Evolutionary conservation across 2,888 invertebrate species (phyloP), one percentile per base, ranked within the genome.

Genomic region (Pollenia griseotomentosa): DNA sequence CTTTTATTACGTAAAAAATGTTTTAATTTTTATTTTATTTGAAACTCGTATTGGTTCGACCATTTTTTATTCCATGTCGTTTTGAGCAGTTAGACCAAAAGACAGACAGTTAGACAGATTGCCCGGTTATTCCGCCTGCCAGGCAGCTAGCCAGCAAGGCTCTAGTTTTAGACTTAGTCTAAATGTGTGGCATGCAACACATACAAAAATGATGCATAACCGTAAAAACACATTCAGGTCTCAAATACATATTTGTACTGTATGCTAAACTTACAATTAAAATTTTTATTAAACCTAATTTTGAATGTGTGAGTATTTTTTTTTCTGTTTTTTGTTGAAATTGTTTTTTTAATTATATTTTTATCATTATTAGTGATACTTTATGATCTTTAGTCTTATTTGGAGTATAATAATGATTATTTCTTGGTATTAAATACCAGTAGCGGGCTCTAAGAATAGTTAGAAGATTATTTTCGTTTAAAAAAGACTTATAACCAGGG

Each of bases 131-230:
- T 48, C 73, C 63, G 83, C 42, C 81, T 82, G 88, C 82, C 87
- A 88, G 85, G 78, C 16, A 57, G 59, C 44, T 57, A 83, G 55
- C 46, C n/a, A 77, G 33, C 33, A 33, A 33, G 33, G n/a, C 44
- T 7, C 71, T 42, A 51, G 77, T 53, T 57, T 23, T 14, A 65
- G 53, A 63, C n/a, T 33, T 53, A 83, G 82, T 82, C 86, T 89
- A 90, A 90, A 89, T 90, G 89, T 90, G 91, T 91, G 90, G 88
- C 87, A 89, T 83, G 83, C 80, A 80, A 74, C 85, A 87, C 44
- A 75, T 65, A 65, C 61, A 73, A 80, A 63, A 81, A 63, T 86
- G 74, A 86, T 79, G 82, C 78, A 86, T 86, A 63, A 74, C 23
- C 57, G 19, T 42, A 65, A 57, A 71, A 57, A 70, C 51, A 48